Percentiles rank a stretch among this genome's conserved stretches.
Conservation (phyloP, 1,140 invertebrate species). For the Drosophila tani region DNA sequence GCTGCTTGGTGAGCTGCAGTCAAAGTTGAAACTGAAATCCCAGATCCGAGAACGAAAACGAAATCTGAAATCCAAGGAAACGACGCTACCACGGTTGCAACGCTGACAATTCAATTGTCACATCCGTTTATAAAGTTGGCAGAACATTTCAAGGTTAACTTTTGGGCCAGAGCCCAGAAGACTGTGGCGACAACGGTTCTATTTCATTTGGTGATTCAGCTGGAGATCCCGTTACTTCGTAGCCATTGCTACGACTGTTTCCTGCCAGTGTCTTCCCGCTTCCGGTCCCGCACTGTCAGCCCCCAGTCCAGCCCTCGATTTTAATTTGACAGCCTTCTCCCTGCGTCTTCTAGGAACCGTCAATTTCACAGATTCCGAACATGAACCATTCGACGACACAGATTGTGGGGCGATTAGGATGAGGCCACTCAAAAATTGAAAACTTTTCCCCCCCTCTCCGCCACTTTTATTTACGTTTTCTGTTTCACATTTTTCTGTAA, state of each 20-base stretch:
- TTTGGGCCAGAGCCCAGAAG: not conserved
- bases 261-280: conserved; percentile 42
- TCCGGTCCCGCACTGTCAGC: too few species aligned
- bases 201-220: conserved; percentile 34
- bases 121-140: conserved; percentile 60
- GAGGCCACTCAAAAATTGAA: conserved; percentile 60
- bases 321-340: conserved; percentile 33
- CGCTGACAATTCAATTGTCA: conserved; percentile 60
- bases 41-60: conserved; percentile 8
- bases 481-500: not conserved
- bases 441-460: conserved; percentile 1
- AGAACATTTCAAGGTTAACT: conserved; percentile 57
- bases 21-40: conserved; percentile 39
- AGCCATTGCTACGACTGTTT: conserved; percentile 37
- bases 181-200: conserved; percentile 6
- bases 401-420: conserved; percentile 48
- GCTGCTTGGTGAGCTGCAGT: conserved; percentile 24
- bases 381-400: conserved; percentile 1
- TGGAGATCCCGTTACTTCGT: conserved; percentile 28
- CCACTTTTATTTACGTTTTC: conserved; percentile 17
- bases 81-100: not conserved
- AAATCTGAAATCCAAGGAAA: conserved; percentile 17
- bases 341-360: conserved; percentile 2
- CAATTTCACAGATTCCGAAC: conserved; percentile 44
- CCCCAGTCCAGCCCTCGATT: too few species aligned